Evolutionary conservation across 2,888 invertebrate species (phyloP).

Genomic region (Phyllotreta cruciferae): DNA sequence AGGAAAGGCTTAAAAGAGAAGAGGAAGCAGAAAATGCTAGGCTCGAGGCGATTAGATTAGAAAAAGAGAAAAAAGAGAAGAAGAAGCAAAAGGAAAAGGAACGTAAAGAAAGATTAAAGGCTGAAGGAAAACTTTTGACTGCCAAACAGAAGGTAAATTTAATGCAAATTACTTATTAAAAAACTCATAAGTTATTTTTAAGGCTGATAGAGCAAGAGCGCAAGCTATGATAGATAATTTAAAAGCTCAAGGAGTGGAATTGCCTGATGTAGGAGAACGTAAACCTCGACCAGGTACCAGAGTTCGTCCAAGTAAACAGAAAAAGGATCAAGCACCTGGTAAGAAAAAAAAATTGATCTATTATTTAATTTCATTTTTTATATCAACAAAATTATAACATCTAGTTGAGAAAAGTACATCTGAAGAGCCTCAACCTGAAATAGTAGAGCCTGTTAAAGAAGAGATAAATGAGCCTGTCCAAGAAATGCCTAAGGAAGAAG

Average conservation of each 20-base stretch:
- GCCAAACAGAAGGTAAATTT: constrained; percentile 80
- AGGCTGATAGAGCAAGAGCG: constrained; percentile 72
- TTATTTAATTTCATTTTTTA: not conserved
- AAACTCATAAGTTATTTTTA: constrained; percentile 7
- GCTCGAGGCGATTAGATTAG: constrained; percentile 75
- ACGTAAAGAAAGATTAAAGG: constrained; percentile 88
- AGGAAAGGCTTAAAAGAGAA: constrained; percentile 82
- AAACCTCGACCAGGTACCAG: constrained; percentile 74
- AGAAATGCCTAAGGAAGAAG: constrained; percentile 51
- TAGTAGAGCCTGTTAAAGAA: constrained; percentile 22
- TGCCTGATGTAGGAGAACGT: constrained; percentile 75
- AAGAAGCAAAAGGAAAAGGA: constrained; percentile 81
- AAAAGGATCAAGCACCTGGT: constrained; percentile 63
- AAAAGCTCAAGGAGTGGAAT: constrained; percentile 86
- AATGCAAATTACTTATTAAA: not conserved
- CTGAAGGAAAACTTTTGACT: constrained; percentile 94
- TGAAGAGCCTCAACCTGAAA: constrained; percentile 36
- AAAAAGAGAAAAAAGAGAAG: constrained; percentile 83
- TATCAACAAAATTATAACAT: not conserved
- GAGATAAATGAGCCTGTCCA: constrained; percentile 19
- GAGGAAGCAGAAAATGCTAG: constrained; percentile 80
- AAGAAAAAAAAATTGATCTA: constrained; percentile 14
- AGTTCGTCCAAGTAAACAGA: constrained; percentile 73
- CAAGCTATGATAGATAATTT: constrained; percentile 88
- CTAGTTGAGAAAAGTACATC: constrained; percentile 29